Conservation (phyloP, 1,140 invertebrate genomes). For the Coelopa frigida region DNA sequence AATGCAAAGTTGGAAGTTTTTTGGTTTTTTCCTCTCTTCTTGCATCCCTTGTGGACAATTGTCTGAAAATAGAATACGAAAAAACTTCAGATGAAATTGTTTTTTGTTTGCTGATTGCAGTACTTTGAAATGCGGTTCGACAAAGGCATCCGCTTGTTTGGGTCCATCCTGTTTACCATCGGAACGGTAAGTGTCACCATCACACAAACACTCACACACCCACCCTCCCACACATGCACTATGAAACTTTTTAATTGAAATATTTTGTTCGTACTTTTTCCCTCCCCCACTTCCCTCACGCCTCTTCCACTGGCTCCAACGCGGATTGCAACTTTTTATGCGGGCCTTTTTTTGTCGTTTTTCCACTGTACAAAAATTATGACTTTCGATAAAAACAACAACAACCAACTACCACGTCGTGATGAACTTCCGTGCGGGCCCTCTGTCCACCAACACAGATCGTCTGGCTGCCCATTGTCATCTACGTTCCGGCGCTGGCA, state of each 20-base stretch:
- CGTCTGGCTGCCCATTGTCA: slow-evolving; percentile 81
- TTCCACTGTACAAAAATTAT: too few species aligned
- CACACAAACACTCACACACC: neutral
- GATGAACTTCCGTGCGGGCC: slow-evolving; percentile 14
- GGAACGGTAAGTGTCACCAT: slow-evolving; percentile 53
- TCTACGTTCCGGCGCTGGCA: slow-evolving; percentile 83
- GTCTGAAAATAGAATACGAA: neutral
- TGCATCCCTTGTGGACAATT: too few species aligned
- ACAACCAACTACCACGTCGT: neutral
- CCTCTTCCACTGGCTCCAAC: too few species aligned
- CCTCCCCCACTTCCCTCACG: too few species aligned
- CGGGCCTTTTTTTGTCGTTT: too few species aligned
- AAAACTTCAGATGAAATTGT: neutral
- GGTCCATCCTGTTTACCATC: slow-evolving; percentile 63
- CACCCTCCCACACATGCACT: neutral
- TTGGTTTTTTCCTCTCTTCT: too few species aligned
- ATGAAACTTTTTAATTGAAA: neutral
- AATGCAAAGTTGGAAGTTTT: too few species aligned
- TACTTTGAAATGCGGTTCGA: slow-evolving; percentile 76
- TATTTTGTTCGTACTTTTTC: neutral
- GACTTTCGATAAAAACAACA: too few species aligned
- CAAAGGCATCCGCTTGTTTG: slow-evolving; percentile 61
- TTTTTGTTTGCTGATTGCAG: slow-evolving; percentile 45
- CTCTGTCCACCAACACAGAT: slow-evolving; percentile 64
- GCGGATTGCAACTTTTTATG: too few species aligned